Conservation (phyloP, 1,140 invertebrate genomes). For the Polyergus mexicanus region DNA sequence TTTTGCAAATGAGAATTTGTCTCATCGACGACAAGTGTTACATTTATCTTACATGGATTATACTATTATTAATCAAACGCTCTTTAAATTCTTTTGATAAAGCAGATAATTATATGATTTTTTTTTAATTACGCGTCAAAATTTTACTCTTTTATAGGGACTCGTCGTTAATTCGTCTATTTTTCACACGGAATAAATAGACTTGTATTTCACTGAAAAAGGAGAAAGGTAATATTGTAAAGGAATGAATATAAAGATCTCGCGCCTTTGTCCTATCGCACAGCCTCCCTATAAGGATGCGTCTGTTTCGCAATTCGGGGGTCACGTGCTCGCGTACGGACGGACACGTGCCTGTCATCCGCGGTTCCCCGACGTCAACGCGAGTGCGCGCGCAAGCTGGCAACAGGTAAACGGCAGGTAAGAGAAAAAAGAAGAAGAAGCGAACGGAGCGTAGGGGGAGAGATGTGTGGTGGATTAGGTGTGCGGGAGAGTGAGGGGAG, state of each 20-base stretch:
- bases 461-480: constrained; percentile 24
- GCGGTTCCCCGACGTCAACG: not conserved
- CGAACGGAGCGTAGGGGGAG: not conserved
- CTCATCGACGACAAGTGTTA: constrained; percentile 1
- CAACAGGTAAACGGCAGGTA: constrained; percentile 80
- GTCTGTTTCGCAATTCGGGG: not conserved
- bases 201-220: not conserved
- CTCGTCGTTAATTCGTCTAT: no score
- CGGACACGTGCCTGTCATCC: constrained; percentile 20
- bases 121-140: no score
- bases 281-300: not conserved
- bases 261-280: not conserved
- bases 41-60: not conserved
- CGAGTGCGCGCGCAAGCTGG: constrained; percentile 71
- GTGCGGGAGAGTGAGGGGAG: constrained; percentile 27
- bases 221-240: not conserved
- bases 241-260: not conserved
- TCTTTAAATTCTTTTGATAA: not conserved
- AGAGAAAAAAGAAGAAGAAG: constrained; percentile 28
- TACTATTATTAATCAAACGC: not conserved
- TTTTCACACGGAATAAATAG: not conserved
- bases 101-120: not conserved
- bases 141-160: not conserved
- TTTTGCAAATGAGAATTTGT: not conserved
- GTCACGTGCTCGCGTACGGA: constrained; percentile 33